A percentile compares a stretch with the other conserved stretches of the same genome.
phyloP scores from a whole-genome alignment of 2,797 vertebrate genomes.

The Anableps anableps region DNA sequence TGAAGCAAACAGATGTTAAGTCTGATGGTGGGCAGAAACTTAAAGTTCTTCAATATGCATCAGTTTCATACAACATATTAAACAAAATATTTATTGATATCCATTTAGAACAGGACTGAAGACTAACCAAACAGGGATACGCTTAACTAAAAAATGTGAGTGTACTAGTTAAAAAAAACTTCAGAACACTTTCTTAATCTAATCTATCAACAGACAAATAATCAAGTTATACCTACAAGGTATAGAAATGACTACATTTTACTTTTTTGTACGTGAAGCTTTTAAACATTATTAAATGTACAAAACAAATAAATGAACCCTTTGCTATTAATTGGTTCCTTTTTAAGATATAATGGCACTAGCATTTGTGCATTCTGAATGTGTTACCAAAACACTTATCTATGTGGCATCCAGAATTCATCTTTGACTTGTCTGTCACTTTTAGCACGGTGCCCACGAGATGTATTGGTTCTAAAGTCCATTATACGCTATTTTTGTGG shows the following conservation, averaged over 20 bases:
- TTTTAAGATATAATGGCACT: no score
- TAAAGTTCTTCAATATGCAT: background rate
- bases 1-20: slow-evolving; percentile 2
- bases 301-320: background rate
- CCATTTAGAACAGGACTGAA: background rate
- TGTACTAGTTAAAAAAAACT: background rate
- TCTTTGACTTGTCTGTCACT: no score
- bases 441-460: no score
- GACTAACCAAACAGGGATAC: background rate
- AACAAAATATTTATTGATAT: background rate
- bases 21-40: slow-evolving; percentile 1
- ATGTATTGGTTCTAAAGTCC: no score
- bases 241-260: background rate
- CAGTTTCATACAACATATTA: background rate
- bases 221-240: background rate
- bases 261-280: background rate
- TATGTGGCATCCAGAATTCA: no score
- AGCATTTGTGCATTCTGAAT: no score
- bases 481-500: no score
- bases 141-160: background rate
- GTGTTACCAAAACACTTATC: no score
- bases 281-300: background rate
- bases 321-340: background rate
- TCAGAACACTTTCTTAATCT: background rate
- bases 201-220: background rate